Conservation (phyloP, 1,140 invertebrate genomes). For the Drosophila santomea region DNA sequence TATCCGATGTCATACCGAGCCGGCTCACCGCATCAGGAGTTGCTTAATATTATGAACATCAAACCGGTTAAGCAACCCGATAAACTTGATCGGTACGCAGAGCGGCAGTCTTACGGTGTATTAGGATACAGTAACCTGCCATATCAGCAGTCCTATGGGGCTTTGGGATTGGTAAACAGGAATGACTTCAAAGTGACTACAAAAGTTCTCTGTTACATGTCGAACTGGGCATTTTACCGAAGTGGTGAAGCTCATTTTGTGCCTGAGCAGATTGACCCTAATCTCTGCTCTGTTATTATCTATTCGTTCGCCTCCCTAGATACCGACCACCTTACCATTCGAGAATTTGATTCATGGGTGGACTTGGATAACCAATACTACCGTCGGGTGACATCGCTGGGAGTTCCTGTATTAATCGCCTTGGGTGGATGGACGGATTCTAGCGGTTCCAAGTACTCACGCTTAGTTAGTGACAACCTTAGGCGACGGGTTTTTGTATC, state of each 20-base stretch:
- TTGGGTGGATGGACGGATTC: conserved; percentile 97
- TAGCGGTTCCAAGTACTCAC: conserved; percentile 92
- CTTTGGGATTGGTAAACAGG: conserved; percentile 49
- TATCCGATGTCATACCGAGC: conserved; percentile 69
- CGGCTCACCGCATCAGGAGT: conserved; percentile 75
- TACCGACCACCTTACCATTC: conserved; percentile 90
- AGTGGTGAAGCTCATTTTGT: conserved; percentile 93
- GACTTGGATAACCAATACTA: conserved; percentile 93
- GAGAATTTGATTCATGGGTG: conserved; percentile 93
- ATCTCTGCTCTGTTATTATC: conserved; percentile 94
- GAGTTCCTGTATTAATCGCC: conserved; percentile 90
- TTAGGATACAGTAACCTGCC: conserved; percentile 29
- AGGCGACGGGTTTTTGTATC: conserved; percentile 89
- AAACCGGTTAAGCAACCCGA: conserved; percentile 66
- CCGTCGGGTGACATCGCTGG: conserved; percentile 48
- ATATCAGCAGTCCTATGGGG: conserved; percentile 49
- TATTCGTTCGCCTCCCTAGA: conserved; percentile 96
- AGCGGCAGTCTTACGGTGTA: conserved; percentile 60
- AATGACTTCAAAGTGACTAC: conserved; percentile 68
- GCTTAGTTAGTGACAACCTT: conserved; percentile 88
- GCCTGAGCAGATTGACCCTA: conserved; percentile 92
- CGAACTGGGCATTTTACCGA: conserved; percentile 95
- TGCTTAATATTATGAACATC: conserved; percentile 60
- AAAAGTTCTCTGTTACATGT: conserved; percentile 93
- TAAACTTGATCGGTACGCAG: conserved; percentile 53